Evolutionary conservation across 37 sponge, comb jelly and placozoan genomes (phyloP).

Genomic region (Amphimedon queenslandica): DNA sequence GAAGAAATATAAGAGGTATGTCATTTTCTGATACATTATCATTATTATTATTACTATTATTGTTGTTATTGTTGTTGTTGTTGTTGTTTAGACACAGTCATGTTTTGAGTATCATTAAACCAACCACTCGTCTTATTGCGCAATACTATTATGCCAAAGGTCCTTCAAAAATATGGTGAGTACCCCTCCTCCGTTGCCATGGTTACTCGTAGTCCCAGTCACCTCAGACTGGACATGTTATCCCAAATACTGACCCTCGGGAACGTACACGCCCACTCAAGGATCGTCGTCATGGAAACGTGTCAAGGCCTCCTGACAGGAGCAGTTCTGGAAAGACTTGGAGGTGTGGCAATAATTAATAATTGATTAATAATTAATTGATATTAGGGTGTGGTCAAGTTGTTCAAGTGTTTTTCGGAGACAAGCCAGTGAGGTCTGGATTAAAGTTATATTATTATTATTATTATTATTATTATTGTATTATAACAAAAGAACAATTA

Average conservation of each 20-base stretch:
- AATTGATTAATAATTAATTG: background rate
- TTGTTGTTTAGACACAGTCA: conserved; percentile 45
- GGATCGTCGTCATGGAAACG: conserved; percentile 75
- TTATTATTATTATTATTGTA: background rate
- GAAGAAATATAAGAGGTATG: conserved; percentile 66
- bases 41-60: background rate
- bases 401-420: conserved; percentile 56
- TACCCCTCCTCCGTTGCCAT: too few relatives aligned
- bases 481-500: too few relatives aligned
- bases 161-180: conserved; percentile 57
- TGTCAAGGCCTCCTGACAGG: conserved; percentile 68
- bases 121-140: conserved; percentile 51
- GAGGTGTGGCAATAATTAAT: conserved; percentile 37
- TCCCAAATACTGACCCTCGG: conserved; percentile 73
- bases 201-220: too few relatives aligned
- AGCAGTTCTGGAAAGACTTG: conserved; percentile 79
- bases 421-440: conserved; percentile 50
- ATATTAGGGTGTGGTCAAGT: conserved; percentile 43
- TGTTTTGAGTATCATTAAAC: conserved; percentile 41
- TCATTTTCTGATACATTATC: background rate
- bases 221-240: conserved; percentile 63
- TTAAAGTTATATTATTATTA: background rate
- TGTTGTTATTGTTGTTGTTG: background rate
- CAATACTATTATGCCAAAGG: conserved; percentile 41
- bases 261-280: conserved; percentile 61